Base-by-base conservation (phyloP, 2,888 invertebrate genomes). In the Myopa testacea region DNA sequence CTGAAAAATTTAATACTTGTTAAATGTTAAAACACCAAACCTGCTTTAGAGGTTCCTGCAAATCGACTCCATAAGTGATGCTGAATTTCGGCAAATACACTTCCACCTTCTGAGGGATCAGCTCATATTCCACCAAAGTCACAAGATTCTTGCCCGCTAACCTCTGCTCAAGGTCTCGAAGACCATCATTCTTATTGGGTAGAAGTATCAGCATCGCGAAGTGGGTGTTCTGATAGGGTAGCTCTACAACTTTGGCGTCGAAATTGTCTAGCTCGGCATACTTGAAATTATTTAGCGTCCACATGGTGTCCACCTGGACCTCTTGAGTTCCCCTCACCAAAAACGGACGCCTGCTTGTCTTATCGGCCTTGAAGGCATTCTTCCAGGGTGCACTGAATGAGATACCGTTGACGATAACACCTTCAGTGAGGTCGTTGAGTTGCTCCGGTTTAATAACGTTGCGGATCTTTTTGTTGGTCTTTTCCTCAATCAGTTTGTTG, bases 51-150 rank as follows among this genome's bases (percentile, higher is more conserved):
- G 92, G 85, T 0, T 90, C 87, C n/a, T 91, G 90, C 74, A 96
- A 89, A 78, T 93, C 90, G 4, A 94, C 91, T 72, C 92, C 92
- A 7, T 93, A 92, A 87, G 95, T 95, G 69, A 95, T 92, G 88
- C 94, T 95, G 87, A 96, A 96, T 88, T 94, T 95, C 12, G 96
- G 96, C 73, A 96, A 85, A 19, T 90, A 90, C n/a, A 96, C 91
- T 78, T 92, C 89, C 1, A 96, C 93, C 86, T 94, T 93, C 0
- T 89, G 89, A 0, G 84, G 82, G 76, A 83, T 84, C 90, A 92
- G 72, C 0, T 80, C 90, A 26, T 88, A 88, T 1, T 89, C 86
- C 0, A 90, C 86, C 38, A 93, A 84, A 12, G 91, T 91, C 0
- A 88, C 85, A 63, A 95, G 85, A 78, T 93, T 91, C 79, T 92